Conservation (phyloP, 2,888 invertebrate species). For the Drosophila buzzatii region DNA sequence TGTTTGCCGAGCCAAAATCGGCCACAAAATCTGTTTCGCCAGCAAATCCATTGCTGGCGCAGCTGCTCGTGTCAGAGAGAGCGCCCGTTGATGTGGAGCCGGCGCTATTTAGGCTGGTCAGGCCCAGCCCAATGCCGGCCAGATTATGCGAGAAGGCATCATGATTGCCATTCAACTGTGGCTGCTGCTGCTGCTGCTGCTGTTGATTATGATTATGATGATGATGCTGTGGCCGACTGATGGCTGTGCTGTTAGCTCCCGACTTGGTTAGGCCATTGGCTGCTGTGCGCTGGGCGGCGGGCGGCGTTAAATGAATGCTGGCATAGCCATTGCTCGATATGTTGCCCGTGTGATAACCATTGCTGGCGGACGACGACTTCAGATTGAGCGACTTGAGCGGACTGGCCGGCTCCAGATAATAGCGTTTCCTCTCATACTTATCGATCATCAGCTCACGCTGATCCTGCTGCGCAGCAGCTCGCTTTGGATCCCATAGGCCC, state of each 20-base stretch:
- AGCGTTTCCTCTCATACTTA: slow-evolving; percentile 96
- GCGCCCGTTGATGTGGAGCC: slow-evolving; percentile 81
- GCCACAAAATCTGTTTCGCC: slow-evolving; percentile 88
- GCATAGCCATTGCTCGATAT: slow-evolving; percentile 74
- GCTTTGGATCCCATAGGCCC: slow-evolving; percentile 93
- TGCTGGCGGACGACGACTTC: slow-evolving; percentile 57
- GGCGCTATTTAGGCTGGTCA: slow-evolving; percentile 79
- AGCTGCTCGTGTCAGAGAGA: slow-evolving; percentile 83
- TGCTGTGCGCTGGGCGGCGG: slow-evolving; percentile 83
- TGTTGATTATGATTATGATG: slow-evolving; percentile 55
- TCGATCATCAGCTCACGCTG: slow-evolving; percentile 96
- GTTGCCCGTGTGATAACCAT: slow-evolving; percentile 57
- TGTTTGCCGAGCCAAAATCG: slow-evolving; percentile 90
- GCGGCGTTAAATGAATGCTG: slow-evolving; percentile 84
- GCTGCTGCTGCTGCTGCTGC: slow-evolving; percentile 34
- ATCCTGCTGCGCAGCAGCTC: slow-evolving; percentile 93
- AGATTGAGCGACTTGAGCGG: slow-evolving; percentile 84
- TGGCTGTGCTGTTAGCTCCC: slow-evolving; percentile 69
- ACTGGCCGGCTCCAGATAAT: slow-evolving; percentile 85
- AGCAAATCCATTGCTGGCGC: slow-evolving; percentile 84
- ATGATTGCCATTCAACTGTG: slow-evolving; percentile 54
- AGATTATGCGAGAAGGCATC: slow-evolving; percentile 57
- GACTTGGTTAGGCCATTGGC: slow-evolving; percentile 81
- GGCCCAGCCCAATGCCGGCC: slow-evolving; percentile 47
- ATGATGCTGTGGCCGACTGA: slow-evolving; percentile 83